Evolutionary conservation across 2,888 invertebrate species (phyloP), one percentile per base, ranked within the genome.

Genomic region (Dascillus cervinus): DNA sequence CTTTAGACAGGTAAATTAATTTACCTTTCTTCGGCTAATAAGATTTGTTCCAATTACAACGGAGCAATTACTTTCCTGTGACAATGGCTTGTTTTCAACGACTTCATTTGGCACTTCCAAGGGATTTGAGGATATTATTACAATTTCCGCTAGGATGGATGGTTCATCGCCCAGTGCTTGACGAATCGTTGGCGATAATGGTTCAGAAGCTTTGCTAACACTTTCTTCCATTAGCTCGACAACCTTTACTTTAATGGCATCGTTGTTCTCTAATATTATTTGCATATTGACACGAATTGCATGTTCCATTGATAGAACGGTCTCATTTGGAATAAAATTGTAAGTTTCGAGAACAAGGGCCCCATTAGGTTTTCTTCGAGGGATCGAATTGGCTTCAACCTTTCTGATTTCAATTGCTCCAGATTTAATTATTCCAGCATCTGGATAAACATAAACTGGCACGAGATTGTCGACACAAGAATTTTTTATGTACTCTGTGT

Each of bases 321-420:
- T 35, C 17, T 47, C 39, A 59, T 83, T 77, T 0, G 87, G 74
- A 4, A 86, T 56, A 53, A 89, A 89, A 37, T 70, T 67, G 54
- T 82, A 82, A 56, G 75, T 76, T 59, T 90, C 89, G 11, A 89
- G 61, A 1, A 85, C 77, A 2, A 89, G 87, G 8, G 78, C 69
- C 6, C 79, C 78, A 13, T 81, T 73, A 10, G 77, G 76, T 38
- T 76, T 67, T 24, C 75, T 73, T 43, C 78, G 71, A 1, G 82
- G 73, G n/a, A n/a, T n/a, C n/a, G n/a, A n/a, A n/a, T n/a, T n/a
- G n/a, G n/a, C n/a, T n/a, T n/a, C n/a, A n/a, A n/a, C n/a, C n/a
- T n/a, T n/a, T n/a, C n/a, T n/a, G n/a, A n/a, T n/a, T n/a, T n/a
- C n/a, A n/a, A n/a, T 79, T 36, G 85, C 86, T 24, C 86, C 87